Percentiles rank a stretch among this genome's conserved stretches.
These are phyloP conservation scores for Apogon hyalosoma DNA, from an alignment of 2,797 vertebrate species.

Conservation along the genomic window DNA sequence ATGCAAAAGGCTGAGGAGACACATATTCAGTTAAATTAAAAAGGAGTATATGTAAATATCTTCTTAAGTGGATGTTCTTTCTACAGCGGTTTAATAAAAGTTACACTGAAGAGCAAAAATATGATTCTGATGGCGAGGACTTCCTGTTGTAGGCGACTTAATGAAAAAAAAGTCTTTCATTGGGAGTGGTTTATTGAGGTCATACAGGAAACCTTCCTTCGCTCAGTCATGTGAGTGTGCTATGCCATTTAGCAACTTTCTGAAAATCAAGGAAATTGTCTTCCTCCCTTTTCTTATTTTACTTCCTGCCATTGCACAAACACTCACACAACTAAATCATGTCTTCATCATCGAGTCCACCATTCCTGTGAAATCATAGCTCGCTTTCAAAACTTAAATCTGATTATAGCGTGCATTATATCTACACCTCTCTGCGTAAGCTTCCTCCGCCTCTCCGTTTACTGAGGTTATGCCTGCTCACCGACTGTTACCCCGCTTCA, in stretches of 20 bases:
- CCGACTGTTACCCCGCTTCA: conserved; percentile 56
- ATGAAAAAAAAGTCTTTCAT: conserved; percentile 43
- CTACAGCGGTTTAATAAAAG: background rate
- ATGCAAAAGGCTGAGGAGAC: too few relatives aligned
- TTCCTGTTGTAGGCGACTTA: conserved; percentile 7
- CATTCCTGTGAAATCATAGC: conserved; percentile 7
- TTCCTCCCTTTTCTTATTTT: conserved; percentile 3
- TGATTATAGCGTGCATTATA: conserved; percentile 19
- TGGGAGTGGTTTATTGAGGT: conserved; percentile 66
- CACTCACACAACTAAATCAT: background rate
- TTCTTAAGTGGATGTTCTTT: too few relatives aligned
- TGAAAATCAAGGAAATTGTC: conserved; percentile 40
- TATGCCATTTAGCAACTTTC: conserved; percentile 42
- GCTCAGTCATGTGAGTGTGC: conserved; percentile 48
- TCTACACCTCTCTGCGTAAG: conserved; percentile 49
- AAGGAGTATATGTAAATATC: background rate
- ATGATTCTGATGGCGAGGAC: background rate
- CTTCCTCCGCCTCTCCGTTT: conserved; percentile 61
- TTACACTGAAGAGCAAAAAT: background rate
- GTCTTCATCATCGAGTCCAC: conserved; percentile 3
- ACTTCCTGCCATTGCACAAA: conserved; percentile 8
- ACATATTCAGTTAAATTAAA: background rate
- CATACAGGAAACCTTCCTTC: conserved; percentile 65
- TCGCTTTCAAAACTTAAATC: conserved; percentile 33
- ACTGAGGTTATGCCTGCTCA: conserved; percentile 48